Evolutionary conservation across 1,140 invertebrate genomes (phyloP).

Genomic region (Watersipora subatra): DNA sequence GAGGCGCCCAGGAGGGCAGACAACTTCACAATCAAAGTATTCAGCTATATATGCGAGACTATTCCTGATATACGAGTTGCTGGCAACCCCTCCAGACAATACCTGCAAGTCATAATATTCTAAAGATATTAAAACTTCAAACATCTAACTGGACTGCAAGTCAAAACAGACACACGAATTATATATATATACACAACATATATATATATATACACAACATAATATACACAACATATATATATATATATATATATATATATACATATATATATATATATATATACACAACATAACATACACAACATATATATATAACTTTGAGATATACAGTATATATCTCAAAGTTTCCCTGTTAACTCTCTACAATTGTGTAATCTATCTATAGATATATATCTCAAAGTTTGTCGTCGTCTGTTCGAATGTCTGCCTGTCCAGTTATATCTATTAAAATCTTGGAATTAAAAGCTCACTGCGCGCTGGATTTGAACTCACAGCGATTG

Average conservation of each 20-base stretch:
- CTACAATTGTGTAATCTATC: too few species aligned
- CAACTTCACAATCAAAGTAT: conserved; percentile 50
- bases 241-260: too few species aligned
- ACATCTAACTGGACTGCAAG: not conserved
- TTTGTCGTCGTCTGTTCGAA: too few species aligned
- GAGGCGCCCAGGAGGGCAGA: conserved; percentile 65
- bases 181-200: too few species aligned
- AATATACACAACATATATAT: not conserved
- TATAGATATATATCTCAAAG: too few species aligned
- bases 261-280: not conserved
- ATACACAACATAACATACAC: not conserved
- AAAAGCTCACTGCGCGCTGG: too few species aligned
- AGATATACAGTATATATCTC: too few species aligned
- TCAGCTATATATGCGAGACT: conserved; percentile 55
- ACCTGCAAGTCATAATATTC: conserved; percentile 46
- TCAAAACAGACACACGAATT: not conserved
- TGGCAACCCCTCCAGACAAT: conserved; percentile 87
- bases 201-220: not conserved
- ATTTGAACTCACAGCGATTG: too few species aligned
- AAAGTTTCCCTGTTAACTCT: too few species aligned
- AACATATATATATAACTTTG: too few species aligned
- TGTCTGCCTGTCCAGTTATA: too few species aligned
- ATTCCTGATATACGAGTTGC: conserved; percentile 67
- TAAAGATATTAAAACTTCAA: not conserved
- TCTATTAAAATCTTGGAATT: too few species aligned